phyloP scores from a whole-genome alignment of 2,797 vertebrate genomes.

The Girardinus metallicus region DNA sequence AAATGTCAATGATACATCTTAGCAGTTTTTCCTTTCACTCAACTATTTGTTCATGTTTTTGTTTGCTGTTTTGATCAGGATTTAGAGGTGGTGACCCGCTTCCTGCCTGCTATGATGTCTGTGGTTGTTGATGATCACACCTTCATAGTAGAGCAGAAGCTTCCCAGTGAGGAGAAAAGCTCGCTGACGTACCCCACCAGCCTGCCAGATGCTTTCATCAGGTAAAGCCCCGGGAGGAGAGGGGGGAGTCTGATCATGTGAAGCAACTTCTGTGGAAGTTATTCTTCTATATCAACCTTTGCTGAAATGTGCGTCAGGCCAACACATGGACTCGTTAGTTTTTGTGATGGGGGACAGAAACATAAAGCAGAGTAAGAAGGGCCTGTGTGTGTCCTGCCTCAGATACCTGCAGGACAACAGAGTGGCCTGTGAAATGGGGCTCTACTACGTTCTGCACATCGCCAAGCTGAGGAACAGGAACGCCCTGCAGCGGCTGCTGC shows the following conservation, averaged over 20 bases:
- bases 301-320: background rate
- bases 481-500: conserved; percentile 90
- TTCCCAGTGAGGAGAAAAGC: conserved; percentile 92
- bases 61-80: conserved; percentile 78
- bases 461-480: conserved; percentile 96
- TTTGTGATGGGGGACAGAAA: background rate
- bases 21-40: background rate
- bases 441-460: conserved; percentile 95
- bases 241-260: background rate
- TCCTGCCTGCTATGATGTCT: conserved; percentile 94
- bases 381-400: conserved; percentile 4
- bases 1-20: background rate
- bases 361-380: background rate
- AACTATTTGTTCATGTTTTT: background rate
- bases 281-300: background rate
- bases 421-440: conserved; percentile 95
- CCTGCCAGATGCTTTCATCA: conserved; percentile 90
- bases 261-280: background rate
- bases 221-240: conserved; percentile 69
- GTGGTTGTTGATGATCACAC: conserved; percentile 96
- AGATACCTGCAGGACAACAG: conserved; percentile 95
- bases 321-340: background rate
- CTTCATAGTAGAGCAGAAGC: conserved; percentile 92
- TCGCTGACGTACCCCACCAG: conserved; percentile 84
- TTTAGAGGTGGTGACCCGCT: conserved; percentile 90